Conservation (phyloP, 2,797 vertebrate genomes). For the Malacoraja senta region DNA sequence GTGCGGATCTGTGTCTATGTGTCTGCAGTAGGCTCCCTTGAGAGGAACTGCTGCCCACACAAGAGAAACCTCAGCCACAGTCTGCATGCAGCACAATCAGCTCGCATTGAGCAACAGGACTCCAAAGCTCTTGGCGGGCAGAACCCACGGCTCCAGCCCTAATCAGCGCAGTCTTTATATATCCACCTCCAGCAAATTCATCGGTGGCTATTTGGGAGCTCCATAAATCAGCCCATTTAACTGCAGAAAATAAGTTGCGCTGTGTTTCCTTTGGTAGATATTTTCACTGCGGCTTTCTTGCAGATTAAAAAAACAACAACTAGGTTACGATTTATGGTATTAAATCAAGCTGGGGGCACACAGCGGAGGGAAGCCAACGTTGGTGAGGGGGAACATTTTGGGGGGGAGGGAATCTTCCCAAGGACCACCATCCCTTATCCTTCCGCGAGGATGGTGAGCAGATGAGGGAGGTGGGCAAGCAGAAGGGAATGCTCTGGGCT, state of each 20-base stretch:
- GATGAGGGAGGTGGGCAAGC: too few species aligned
- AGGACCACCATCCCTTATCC: too few species aligned
- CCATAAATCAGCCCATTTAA: slow-evolving; percentile 51
- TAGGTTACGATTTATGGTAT: slow-evolving; percentile 54
- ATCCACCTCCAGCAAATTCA: slow-evolving; percentile 17
- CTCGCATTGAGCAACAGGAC: background rate
- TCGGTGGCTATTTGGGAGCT: slow-evolving; percentile 38
- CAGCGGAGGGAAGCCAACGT: slow-evolving; percentile 35
- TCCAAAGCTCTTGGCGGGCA: background rate
- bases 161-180: slow-evolving; percentile 35
- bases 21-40: background rate
- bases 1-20: too few species aligned
- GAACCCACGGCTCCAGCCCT: background rate
- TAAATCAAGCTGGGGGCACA: slow-evolving; percentile 46
- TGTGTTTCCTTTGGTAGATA: slow-evolving; percentile 50
- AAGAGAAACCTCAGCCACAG: slow-evolving; percentile 22
- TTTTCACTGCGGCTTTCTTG: slow-evolving; percentile 55
- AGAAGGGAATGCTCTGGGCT: too few species aligned
- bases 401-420: background rate
- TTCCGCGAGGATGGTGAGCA: too few species aligned
- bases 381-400: too few species aligned
- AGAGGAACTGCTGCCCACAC: slow-evolving; percentile 25
- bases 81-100: background rate
- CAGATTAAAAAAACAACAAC: slow-evolving; percentile 51
- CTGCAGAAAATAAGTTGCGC: slow-evolving; percentile 51